Percentiles rank a stretch among this genome's conserved stretches.
phyloP scores from a whole-genome alignment of 2,888 invertebrate genomes.

The Cantharis nigra region DNA sequence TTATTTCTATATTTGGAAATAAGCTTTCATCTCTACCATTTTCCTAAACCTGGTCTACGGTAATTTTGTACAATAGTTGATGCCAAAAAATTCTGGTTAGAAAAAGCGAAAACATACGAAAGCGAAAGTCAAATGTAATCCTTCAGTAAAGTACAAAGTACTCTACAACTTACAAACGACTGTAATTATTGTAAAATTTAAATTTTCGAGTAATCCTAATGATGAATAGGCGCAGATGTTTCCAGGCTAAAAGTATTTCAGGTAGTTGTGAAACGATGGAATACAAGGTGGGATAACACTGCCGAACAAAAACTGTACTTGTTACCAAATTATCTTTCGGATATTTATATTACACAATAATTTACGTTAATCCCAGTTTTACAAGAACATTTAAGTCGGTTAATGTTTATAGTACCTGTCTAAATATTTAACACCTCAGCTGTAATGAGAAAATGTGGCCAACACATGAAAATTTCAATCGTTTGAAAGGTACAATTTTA shows the following conservation, averaged over 20 bases:
- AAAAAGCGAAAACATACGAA: not conserved
- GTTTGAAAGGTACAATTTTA: constrained; percentile 3
- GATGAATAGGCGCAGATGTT: not conserved
- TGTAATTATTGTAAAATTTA: not conserved
- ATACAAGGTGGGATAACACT: not conserved
- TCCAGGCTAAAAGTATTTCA: not conserved
- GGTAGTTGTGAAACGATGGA: not conserved
- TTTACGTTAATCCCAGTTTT: not conserved
- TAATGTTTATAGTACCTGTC: not conserved
- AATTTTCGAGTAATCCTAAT: not conserved
- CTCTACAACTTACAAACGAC: not conserved
- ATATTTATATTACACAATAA: not conserved
- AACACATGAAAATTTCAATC: constrained; percentile 7
- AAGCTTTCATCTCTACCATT: too few relatives aligned
- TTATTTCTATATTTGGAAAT: too few relatives aligned
- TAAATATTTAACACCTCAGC: not conserved
- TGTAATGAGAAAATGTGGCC: constrained; percentile 5
- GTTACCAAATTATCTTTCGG: not conserved
- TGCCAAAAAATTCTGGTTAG: not conserved
- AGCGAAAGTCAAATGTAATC: not conserved
- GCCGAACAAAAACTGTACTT: not conserved
- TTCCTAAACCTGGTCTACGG: too few relatives aligned
- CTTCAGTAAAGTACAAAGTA: not conserved
- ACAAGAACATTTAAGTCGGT: not conserved
- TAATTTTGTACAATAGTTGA: too few relatives aligned